phyloP scores from a whole-genome alignment of 1,140 invertebrate genomes.

The Marisa cornuarietis region DNA sequence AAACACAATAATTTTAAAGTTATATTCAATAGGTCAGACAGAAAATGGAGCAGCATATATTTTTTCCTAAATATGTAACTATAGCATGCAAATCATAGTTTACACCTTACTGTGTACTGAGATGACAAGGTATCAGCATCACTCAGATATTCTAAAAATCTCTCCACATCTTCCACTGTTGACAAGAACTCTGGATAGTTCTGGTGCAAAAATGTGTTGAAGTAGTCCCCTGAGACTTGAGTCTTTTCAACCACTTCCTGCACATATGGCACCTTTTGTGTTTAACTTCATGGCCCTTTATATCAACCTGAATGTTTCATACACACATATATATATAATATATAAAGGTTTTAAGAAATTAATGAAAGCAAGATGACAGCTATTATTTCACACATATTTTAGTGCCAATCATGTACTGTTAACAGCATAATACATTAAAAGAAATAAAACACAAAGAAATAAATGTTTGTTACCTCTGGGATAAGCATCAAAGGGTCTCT shows the following conservation, averaged over 20 bases:
- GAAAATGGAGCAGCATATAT: neutral
- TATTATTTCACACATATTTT: too few relatives aligned
- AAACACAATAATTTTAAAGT: too few relatives aligned
- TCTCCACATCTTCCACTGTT: constrained; percentile 53
- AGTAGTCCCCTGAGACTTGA: constrained; percentile 60
- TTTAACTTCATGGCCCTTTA: neutral
- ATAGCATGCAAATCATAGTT: neutral
- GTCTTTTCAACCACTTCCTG: constrained; percentile 62
- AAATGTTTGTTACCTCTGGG: constrained; percentile 52
- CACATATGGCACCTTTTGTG: neutral
- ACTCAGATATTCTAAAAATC: constrained; percentile 61
- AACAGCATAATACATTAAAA: neutral
- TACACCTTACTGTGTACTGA: constrained; percentile 58
- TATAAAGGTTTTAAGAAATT: too few relatives aligned
- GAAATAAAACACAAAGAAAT: neutral
- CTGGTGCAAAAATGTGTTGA: constrained; percentile 62
- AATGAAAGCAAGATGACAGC: too few relatives aligned
- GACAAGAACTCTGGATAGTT: constrained; percentile 63
- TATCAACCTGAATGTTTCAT: too few relatives aligned
- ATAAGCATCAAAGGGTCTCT: constrained; percentile 53
- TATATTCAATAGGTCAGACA: neutral
- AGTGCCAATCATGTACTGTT: neutral
- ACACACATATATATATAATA: too few relatives aligned
- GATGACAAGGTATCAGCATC: constrained; percentile 58
- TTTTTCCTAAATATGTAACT: neutral